Percentiles rank a stretch among this genome's conserved stretches.
phyloP scores from a whole-genome alignment of 1,140 invertebrate genomes.

The Nixonia krombeini region DNA sequence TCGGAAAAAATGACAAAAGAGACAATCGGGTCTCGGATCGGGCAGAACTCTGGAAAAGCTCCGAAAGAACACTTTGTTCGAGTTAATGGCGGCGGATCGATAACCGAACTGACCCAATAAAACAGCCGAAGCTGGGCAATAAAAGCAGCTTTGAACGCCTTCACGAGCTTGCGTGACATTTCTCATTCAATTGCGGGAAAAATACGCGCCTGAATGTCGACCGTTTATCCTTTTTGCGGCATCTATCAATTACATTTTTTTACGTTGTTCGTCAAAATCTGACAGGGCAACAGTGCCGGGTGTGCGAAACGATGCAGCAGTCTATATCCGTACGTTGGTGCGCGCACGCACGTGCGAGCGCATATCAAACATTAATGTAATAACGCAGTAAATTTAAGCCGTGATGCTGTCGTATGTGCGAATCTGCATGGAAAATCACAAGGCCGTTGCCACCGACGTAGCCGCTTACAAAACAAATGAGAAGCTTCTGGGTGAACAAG shows the following conservation, averaged over 20 bases:
- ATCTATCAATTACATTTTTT: no score
- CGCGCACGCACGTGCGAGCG: no score
- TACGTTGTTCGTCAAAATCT: no score
- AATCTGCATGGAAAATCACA: constrained; percentile 17
- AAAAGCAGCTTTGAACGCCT: not conserved
- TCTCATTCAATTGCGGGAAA: no score
- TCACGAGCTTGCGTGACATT: not conserved
- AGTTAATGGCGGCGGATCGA: not conserved
- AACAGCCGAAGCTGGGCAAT: not conserved
- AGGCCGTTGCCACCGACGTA: no score
- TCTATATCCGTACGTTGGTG: no score
- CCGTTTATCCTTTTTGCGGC: no score
- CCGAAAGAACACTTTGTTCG: not conserved
- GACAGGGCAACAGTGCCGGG: not conserved
- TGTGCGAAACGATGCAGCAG: not conserved
- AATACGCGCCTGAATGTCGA: no score
- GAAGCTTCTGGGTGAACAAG: constrained; percentile 16
- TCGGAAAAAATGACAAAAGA: no score
- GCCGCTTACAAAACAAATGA: no score
- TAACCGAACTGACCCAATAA: not conserved
- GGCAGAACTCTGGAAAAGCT: not conserved
- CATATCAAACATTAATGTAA: constrained; percentile 34
- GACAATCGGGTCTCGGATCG: no score
- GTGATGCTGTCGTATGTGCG: constrained; percentile 18
- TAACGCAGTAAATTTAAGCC: constrained; percentile 30